A percentile compares a stretch with the other conserved stretches of the same genome.
Conservation (phyloP, 2,888 invertebrate genomes). For the Timema podura region DNA sequence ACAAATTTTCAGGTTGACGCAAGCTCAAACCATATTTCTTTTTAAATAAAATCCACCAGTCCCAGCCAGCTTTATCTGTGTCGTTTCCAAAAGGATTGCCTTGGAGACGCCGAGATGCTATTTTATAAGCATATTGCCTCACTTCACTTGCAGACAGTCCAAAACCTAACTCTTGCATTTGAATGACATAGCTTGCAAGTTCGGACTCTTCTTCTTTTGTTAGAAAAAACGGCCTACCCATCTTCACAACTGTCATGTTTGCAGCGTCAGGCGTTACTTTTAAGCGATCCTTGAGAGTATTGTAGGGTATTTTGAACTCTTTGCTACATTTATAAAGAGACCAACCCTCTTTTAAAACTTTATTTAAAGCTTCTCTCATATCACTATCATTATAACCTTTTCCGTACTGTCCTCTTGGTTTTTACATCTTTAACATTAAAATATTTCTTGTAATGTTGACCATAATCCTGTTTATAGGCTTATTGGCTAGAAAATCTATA, state of each 20-base stretch:
- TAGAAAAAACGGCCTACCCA: background rate
- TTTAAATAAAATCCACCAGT: conserved; percentile 12
- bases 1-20: conserved; percentile 13
- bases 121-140: background rate
- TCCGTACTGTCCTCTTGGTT: conserved; percentile 8
- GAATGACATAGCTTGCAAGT: background rate
- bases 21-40: background rate
- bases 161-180: conserved; percentile 4
- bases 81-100: background rate
- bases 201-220: background rate
- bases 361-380: background rate
- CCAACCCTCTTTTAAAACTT: conserved; percentile 12
- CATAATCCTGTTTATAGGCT: no score
- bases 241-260: conserved; percentile 6
- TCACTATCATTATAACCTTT: conserved; percentile 2
- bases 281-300: conserved; percentile 2
- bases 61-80: background rate
- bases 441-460: no score
- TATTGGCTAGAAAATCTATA: no score
- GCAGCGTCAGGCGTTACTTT: conserved; percentile 12
- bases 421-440: background rate
- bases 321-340: no score
- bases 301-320: background rate
- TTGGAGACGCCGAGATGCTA: background rate
- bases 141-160: conserved; percentile 5